Evolutionary conservation across 2,797 vertebrate genomes (phyloP), one percentile per base, ranked within the genome.

Genomic region (Manis pentadactyla): DNA sequence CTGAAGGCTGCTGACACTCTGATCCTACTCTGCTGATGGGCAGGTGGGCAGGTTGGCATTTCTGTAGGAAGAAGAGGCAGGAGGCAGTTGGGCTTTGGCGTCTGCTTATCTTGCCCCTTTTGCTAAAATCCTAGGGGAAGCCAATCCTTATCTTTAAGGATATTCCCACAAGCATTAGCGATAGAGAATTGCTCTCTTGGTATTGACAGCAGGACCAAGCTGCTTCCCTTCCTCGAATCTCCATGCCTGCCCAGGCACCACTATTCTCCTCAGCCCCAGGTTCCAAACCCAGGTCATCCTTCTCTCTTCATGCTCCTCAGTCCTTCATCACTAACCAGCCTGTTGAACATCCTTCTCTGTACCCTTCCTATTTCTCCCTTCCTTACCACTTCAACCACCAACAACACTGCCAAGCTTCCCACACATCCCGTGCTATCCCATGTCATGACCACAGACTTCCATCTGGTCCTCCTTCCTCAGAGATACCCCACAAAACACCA

Each of bases 101-200:
- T 13, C 55, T 55, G 14, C 46, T 19, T 59, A 51, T 19, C 37
- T 31, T 31, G 29, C 27, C 42, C 59, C 39, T 87, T 95, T 85
- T 37, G 57, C 90, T 83, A 59, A 97, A 85, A 82, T 84, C 57
- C 71, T n/a, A 84, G 37, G 27, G 66, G 61, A 27, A 84, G 19
- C 9, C 91, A 83, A 81, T 91, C 13, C 42, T 75, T 71, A 75
- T 31, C 66, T 71, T 95, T 69, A 71, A 79, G 51, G 23, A 49
- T 63, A 55, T 31, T 66, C 25, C 34, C 78, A 79, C 10, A 49
- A 86, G 82, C 31, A 69, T 13, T 34, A 23, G 4, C 77, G 63
- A 14, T 55, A 79, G 46, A 42, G 57, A 93, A 68, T 46, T 57
- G 27, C 42, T 82, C 11, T 73, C 34, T 74, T 25, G 12, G n/a